These are phyloP conservation scores for Cladopsammia gracilis DNA, from an alignment of 64 coral and sea anemone genomes.

Conservation along the genomic window DNA sequence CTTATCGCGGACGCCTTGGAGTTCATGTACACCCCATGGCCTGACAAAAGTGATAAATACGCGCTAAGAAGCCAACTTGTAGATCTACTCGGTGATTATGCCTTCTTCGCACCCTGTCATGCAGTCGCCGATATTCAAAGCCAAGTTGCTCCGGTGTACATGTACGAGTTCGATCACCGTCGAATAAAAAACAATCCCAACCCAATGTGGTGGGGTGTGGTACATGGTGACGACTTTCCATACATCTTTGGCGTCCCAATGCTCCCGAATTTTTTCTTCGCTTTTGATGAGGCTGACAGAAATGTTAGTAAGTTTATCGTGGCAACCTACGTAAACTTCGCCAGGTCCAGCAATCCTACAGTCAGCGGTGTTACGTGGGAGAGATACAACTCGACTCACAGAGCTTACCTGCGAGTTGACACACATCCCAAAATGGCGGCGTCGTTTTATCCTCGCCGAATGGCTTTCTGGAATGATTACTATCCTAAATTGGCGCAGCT, in stretches of 20 bases:
- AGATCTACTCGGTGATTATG: constrained; percentile 43
- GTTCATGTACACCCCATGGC: constrained; percentile 64
- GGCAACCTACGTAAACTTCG: constrained; percentile 64
- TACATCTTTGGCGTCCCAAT: constrained; percentile 49
- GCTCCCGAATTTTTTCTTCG: constrained; percentile 9
- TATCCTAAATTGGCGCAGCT: constrained; percentile 24
- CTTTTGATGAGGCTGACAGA: constrained; percentile 53
- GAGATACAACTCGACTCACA: constrained; percentile 28
- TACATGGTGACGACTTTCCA: constrained; percentile 44
- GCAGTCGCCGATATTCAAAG: constrained; percentile 56
- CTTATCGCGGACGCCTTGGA: constrained; percentile 34
- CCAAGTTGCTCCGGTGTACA: constrained; percentile 34
- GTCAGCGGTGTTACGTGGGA: constrained; percentile 26
- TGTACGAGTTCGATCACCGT: constrained; percentile 68
- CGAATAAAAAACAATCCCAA: background rate
- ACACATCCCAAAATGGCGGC: constrained; percentile 19
- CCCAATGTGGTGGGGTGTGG: constrained; percentile 58
- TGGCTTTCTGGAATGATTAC: constrained; percentile 78
- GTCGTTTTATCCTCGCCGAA: constrained; percentile 25
- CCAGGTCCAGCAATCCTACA: constrained; percentile 62
- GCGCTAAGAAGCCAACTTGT: constrained; percentile 45
- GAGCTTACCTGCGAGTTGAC: constrained; percentile 27
- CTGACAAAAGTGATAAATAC: constrained; percentile 35
- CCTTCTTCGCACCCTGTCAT: constrained; percentile 54
- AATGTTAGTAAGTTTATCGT: constrained; percentile 66